Conservation (phyloP, 2,797 vertebrate species). For the Aphelocoma californica region DNA sequence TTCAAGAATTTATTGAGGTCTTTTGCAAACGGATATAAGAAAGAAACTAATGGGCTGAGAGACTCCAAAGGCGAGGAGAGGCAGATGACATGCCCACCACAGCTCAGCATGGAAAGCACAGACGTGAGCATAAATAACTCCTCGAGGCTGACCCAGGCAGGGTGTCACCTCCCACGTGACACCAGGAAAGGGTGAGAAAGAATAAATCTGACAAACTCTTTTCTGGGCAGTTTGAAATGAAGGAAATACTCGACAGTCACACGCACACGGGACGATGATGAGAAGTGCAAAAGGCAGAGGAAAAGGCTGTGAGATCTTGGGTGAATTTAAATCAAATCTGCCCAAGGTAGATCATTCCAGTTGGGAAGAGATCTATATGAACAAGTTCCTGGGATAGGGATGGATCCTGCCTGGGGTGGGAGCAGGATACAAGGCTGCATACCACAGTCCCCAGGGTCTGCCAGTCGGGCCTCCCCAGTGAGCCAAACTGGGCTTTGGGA, state of each 20-base stretch:
- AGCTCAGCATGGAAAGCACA: not conserved
- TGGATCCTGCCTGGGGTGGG: not conserved
- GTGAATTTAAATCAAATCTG: not conserved
- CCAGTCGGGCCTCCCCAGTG: not conserved
- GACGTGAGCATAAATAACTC: not conserved
- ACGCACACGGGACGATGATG: accelerated
- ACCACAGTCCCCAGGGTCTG: not conserved
- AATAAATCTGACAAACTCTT: not conserved
- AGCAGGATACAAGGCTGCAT: not conserved
- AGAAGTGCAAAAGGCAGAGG: not conserved
- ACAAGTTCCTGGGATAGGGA: not conserved
- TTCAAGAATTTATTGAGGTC: slow-evolving; percentile 44
- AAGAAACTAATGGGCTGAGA: slow-evolving; percentile 48
- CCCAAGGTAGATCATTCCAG: not conserved
- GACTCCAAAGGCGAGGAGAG: not conserved
- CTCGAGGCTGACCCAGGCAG: not conserved
- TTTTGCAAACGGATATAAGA: slow-evolving; percentile 61
- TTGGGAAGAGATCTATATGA: not conserved
- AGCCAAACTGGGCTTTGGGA: not conserved
- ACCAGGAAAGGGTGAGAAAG: not conserved
- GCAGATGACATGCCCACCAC: not conserved
- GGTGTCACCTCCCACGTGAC: not conserved
- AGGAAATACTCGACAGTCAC: not conserved
- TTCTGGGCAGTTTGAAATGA: not conserved
- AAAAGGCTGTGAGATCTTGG: not conserved